Evolutionary conservation across 1,140 invertebrate genomes (phyloP).

Genomic region (Ips nitidus): DNA sequence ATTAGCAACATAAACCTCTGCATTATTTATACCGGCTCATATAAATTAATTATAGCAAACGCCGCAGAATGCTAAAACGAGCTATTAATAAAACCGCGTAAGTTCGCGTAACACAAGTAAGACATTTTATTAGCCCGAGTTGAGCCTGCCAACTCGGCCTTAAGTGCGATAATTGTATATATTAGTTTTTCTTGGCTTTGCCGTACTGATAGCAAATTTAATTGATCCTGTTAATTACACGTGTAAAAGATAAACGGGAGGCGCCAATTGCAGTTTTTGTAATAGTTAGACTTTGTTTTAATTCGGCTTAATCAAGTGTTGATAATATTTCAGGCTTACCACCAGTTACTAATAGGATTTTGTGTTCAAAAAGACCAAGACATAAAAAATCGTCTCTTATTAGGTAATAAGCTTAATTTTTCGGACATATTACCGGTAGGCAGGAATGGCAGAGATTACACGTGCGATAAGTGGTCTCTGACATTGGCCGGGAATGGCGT

Average conservation of each 20-base stretch:
- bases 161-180: constrained; percentile 20
- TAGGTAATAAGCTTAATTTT: constrained; percentile 20
- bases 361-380: neutral
- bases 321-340: neutral
- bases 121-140: constrained; percentile 19
- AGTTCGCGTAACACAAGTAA: constrained; percentile 21
- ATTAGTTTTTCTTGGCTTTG: constrained; percentile 11
- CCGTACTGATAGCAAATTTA: constrained; percentile 10
- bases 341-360: constrained; percentile 1
- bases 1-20: constrained; percentile 10
- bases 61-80: constrained; percentile 22
- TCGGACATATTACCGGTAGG: constrained; percentile 28
- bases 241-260: neutral
- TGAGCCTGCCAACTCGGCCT: neutral
- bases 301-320: neutral
- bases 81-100: constrained; percentile 20
- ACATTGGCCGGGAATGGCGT: constrained; percentile 28
- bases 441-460: constrained; percentile 28
- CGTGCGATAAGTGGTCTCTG: constrained; percentile 23
- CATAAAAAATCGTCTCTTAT: constrained; percentile 14
- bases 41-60: constrained; percentile 25
- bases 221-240: constrained; percentile 12
- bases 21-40: constrained; percentile 20
- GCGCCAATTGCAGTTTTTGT: constrained; percentile 2
- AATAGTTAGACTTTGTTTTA: constrained; percentile 1